Conservation (phyloP, 2,113 vertebrate genomes). For the Anhinga anhinga region DNA sequence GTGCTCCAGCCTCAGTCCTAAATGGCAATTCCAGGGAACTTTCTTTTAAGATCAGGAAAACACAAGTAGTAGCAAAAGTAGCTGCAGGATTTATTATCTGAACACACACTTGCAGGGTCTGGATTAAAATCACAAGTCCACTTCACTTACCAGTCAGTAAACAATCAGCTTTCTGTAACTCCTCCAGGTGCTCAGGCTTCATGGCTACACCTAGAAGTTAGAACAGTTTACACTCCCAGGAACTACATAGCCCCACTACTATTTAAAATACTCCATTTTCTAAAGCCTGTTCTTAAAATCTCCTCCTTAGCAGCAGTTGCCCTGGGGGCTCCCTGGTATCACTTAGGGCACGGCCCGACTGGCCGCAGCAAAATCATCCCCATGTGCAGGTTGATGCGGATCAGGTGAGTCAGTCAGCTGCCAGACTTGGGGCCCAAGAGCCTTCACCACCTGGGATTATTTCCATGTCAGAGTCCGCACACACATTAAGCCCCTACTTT, state of each 20-base stretch:
- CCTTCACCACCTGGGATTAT: not conserved
- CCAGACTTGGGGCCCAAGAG: not conserved
- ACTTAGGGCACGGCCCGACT: not conserved
- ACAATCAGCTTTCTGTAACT: not conserved
- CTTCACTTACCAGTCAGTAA: not conserved
- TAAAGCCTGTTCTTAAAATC: not conserved
- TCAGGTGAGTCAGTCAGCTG: not conserved
- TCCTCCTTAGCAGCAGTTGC: accelerated
- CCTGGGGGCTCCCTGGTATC: not conserved
- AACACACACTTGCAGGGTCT: not conserved
- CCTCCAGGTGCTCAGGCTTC: not conserved
- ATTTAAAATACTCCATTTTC: not conserved
- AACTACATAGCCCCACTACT: not conserved
- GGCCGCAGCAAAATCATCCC: not conserved
- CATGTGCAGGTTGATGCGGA: not conserved
- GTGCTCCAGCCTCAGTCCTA: not conserved
- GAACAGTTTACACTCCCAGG: not conserved
- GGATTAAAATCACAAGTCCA: not conserved
- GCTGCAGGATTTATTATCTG: not conserved
- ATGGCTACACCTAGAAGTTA: not conserved
- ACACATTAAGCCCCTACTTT: not conserved
- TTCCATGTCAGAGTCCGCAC: not conserved
- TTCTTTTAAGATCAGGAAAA: not conserved
- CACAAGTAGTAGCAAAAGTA: not conserved
- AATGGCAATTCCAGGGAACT: not conserved